Base-by-base conservation (phyloP, 2,113 vertebrate species). In the Oreochromis spilurus region DNA sequence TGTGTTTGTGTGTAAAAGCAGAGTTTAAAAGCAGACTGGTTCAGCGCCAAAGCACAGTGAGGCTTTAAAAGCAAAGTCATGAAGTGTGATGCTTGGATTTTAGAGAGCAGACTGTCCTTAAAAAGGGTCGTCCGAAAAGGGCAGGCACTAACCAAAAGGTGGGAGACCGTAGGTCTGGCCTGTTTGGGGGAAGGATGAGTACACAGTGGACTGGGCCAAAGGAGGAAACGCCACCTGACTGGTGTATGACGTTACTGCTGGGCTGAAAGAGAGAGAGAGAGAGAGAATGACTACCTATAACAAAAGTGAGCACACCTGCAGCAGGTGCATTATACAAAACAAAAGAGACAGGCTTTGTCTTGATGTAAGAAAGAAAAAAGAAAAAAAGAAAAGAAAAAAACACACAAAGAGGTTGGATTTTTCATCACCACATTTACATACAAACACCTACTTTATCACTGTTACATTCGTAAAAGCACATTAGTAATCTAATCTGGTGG, bases 161-260 rank as follows among this genome's bases (percentile, higher is more conserved):
- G 99, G 99, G 96, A 99, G 98, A 97, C 98, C 98, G 0, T 99
- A 99, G 11, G 97, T 97, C 95, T 99, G 98, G 75, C 97, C 97
- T 12, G 97, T 96, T 94, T 98, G 98, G 77, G 98, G 97, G 92
- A 99, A 99, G 94, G 97, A 91, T 19, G 97, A 97, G 89, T 98
- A 99, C 79, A 97, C 95, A 26, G 97, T 96, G 91, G 98, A 97
- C 91, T 98, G 98, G 88, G 97, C 97, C 62, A 98, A 96, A 13
- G 98, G 93, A 92, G 97, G 97, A 92, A 98, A 99, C 65, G 97
- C 97, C 93, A 96, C 95, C 96, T 98, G 97, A 17, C 91, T 95
- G 93, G 97, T 94, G 91, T 98, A 99, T 34, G 97, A 96, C 40
- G 97, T 97, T 95, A 97, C 95, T 2, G 97, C 95, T 3, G 96